Evolutionary conservation across 2,113 vertebrate genomes (phyloP).

Genomic region (Pachycephala philippinensis): DNA sequence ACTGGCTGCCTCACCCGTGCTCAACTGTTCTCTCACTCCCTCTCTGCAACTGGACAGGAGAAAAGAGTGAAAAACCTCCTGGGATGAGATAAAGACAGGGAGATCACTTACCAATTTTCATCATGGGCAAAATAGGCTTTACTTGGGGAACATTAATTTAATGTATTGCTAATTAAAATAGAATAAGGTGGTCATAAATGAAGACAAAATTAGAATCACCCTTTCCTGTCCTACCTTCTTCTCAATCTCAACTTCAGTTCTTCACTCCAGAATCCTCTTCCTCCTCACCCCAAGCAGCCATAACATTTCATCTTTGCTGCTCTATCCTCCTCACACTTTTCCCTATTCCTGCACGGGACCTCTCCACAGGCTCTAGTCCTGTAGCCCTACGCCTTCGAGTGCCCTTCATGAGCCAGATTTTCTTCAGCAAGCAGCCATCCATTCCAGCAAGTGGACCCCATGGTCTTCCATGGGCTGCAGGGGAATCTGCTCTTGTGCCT

Average conservation of each 20-base stretch:
- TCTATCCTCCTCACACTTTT: neutral
- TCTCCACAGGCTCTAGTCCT: neutral
- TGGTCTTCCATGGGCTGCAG: neutral
- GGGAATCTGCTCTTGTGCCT: neutral
- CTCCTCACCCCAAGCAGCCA: neutral
- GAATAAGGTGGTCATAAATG: neutral
- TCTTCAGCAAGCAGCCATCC: neutral
- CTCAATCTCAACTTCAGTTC: neutral
- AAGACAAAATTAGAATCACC: neutral
- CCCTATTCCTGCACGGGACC: neutral
- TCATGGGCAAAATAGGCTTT: neutral
- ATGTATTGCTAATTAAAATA: neutral
- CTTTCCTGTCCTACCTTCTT: neutral
- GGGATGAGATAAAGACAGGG: neutral
- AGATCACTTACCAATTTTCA: neutral
- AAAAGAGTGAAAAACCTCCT: neutral
- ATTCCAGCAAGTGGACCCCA: neutral
- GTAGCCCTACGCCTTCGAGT: accelerated
- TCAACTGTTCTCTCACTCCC: neutral
- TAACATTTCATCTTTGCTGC: neutral
- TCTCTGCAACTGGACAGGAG: neutral
- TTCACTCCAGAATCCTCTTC: neutral
- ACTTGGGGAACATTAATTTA: neutral
- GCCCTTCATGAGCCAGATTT: neutral
- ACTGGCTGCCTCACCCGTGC: neutral